Conservation (phyloP, 2,888 invertebrate genomes). For the Plemyria rubiginata region DNA sequence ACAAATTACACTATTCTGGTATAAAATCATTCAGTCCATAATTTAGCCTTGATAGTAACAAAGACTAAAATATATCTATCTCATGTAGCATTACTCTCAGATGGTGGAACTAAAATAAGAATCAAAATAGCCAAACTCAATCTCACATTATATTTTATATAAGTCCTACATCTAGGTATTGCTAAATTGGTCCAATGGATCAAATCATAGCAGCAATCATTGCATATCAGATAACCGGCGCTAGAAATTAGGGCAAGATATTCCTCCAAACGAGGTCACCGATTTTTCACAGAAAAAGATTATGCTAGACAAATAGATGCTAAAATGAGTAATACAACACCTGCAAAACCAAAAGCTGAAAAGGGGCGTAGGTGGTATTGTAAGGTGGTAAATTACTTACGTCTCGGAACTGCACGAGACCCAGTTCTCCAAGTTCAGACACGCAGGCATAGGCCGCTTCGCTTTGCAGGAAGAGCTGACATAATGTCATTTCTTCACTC, state of each 20-base stretch:
- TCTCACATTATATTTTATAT: too few relatives aligned
- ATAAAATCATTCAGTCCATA: too few relatives aligned
- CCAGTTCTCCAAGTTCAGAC: conserved; percentile 98
- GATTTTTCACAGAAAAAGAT: conserved; percentile 37
- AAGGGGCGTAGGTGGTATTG: conserved; percentile 43
- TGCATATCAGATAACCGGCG: conserved; percentile 41
- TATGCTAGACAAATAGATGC: too few relatives aligned
- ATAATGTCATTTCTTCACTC: conserved; percentile 99
- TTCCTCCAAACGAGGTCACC: conserved; percentile 59
- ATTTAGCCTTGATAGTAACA: too few relatives aligned
- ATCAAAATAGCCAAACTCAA: too few relatives aligned
- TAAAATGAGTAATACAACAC: not conserved
- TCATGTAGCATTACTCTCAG: too few relatives aligned
- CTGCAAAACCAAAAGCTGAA: conserved; percentile 5
- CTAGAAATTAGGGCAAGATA: conserved; percentile 47
- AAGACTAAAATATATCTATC: too few relatives aligned
- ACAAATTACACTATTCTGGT: too few relatives aligned
- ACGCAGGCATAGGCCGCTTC: conserved; percentile 99
- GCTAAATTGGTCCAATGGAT: conserved; percentile 4
- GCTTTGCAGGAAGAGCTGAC: conserved; percentile 98
- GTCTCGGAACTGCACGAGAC: conserved; percentile 98
- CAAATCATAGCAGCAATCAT: conserved; percentile 34
- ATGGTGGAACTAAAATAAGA: too few relatives aligned
- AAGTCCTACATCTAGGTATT: too few relatives aligned
- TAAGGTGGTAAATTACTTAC: conserved; percentile 82